Evolutionary conservation across 2,113 vertebrate species (phyloP).

Genomic region (Dolichotis patagonum): DNA sequence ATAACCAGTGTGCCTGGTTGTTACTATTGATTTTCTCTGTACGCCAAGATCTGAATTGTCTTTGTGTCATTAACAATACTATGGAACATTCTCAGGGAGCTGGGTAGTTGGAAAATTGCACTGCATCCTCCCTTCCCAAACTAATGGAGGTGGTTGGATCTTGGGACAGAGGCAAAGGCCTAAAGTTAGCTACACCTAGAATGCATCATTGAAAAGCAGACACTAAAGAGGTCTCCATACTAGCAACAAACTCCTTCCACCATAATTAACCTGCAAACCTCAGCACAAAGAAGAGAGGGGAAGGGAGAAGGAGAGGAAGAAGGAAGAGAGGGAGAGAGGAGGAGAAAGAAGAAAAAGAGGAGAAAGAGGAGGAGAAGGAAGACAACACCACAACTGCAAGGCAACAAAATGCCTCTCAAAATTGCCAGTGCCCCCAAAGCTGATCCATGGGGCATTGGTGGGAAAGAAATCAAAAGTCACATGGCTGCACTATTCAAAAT

Average conservation of each 20-base stretch:
- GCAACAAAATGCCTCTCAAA: not conserved
- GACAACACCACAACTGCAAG: not conserved
- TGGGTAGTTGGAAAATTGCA: not conserved
- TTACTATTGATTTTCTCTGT: not conserved
- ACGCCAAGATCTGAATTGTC: not conserved
- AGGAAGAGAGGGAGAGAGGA: not conserved
- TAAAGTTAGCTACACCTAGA: not conserved
- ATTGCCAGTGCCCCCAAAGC: not conserved
- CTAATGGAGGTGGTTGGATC: not conserved
- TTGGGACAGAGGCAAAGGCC: not conserved
- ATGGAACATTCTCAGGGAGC: not conserved
- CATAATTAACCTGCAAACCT: not conserved
- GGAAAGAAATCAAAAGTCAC: not conserved
- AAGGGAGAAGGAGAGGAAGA: too few relatives aligned
- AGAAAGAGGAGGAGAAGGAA: not conserved
- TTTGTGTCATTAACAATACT: not conserved
- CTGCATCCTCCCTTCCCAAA: not conserved
- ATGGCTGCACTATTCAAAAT: not conserved
- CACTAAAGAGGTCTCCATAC: not conserved
- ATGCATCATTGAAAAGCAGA: not conserved
- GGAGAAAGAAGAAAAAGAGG: not conserved
- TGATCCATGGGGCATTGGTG: not conserved
- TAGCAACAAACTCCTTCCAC: not conserved
- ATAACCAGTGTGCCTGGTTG: not conserved
- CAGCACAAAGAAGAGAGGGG: not conserved